Conservation (phyloP, 2,113 vertebrate genomes). For the Bombycilla garrulus region DNA sequence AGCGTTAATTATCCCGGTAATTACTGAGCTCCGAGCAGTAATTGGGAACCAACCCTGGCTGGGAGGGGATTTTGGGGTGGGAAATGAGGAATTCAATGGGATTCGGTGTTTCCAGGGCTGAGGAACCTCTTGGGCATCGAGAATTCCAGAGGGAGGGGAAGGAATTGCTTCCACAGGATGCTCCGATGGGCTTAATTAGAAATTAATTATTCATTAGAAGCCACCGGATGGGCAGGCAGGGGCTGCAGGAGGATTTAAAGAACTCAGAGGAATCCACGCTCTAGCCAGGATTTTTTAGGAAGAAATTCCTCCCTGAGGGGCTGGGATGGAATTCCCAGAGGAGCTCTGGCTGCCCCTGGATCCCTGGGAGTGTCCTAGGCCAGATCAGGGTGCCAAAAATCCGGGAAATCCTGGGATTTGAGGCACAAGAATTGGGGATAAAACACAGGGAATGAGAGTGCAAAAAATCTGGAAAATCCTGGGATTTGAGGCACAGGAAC, state of each 20-base stretch:
- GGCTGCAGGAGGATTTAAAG: not conserved
- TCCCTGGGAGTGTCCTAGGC: not conserved
- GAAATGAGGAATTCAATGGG: not conserved
- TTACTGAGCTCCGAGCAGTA: not conserved
- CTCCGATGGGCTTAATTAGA: not conserved
- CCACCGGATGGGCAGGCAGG: not conserved
- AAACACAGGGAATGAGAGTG: not conserved
- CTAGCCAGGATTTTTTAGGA: not conserved
- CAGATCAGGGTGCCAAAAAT: not conserved
- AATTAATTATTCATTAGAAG: not conserved
- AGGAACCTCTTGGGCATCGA: accelerated
- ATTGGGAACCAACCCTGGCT: not conserved
- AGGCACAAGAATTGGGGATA: not conserved
- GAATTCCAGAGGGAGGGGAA: not conserved
- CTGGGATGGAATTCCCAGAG: not conserved
- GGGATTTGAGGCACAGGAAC: too few species aligned
- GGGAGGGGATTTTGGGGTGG: not conserved
- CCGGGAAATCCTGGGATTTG: not conserved
- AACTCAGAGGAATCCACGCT: not conserved
- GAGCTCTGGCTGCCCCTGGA: not conserved
- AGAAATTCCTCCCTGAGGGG: not conserved
- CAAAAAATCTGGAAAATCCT: not conserved
- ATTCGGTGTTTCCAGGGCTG: not conserved
- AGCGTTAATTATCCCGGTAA: not conserved
- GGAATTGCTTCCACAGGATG: not conserved